Base-by-base conservation (phyloP, 2,888 invertebrate genomes). In the Callyntrura sp. region DNA sequence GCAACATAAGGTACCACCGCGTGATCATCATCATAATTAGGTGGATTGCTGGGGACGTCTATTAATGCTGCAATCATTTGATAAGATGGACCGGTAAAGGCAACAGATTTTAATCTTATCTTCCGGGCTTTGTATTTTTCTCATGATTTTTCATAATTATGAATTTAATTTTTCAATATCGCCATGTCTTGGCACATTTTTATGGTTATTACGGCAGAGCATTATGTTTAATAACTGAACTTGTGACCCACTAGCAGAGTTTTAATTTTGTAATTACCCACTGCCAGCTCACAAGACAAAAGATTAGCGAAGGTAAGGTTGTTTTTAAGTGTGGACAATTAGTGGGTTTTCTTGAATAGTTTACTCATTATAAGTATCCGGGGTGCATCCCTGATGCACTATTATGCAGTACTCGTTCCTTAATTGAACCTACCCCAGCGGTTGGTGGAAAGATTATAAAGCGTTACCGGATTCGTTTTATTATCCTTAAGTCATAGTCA, bases 51-150 rank as follows among this genome's bases (percentile, higher is more conserved):
- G 6, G 12, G 73, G 20, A n/a, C 35, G 8, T 9, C 4, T 17
- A 43, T 73, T 73, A 43, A 14, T 43, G n/a, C n/a, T 1, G 35
- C 17, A 6, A 14, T 25, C 12, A 17, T n/a, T 55, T 20, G 73
- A 73, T 17, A 73, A 73, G 17, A 73, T 60, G 60, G 60, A 20
- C 45, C 17, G 8, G 73, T 45, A 6, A 73, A 43, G 43, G 5
- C 17, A 6, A 70, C 8, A 43, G 57, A 88, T 88, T 73, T 81
- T 51, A 88, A 87, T 68, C 82, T 82, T 55, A 88, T 82, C 88
- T 88, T 88, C 88, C 88, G 82, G 88, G 82, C 88, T 87, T 87
- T 88, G 88, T 88, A 3, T 62, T 76, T 68, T 48, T 55, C 76
- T 23, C 62, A 51, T 86, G 35, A 86, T 79, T 86, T 45, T 23